These are phyloP conservation scores for Amphibalanus amphitrite DNA, from an alignment of 1,140 invertebrate genomes.

Conservation along the genomic window DNA sequence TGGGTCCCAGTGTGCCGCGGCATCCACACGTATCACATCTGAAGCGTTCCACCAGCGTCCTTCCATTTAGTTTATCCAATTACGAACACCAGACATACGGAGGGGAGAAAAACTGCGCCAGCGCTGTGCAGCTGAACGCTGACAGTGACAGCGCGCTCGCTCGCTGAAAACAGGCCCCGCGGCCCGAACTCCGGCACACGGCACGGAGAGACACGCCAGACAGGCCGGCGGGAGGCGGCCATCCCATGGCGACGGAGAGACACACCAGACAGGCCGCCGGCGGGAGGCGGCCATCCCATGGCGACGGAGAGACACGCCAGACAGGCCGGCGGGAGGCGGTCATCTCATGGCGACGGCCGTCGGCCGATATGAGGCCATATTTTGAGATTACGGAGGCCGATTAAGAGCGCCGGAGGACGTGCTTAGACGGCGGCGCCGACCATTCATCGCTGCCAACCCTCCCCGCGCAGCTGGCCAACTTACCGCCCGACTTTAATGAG, in stretches of 20 bases:
- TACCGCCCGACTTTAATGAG: not conserved
- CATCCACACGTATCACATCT: no score
- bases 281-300: not conserved
- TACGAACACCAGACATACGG: no score
- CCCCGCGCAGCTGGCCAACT: not conserved
- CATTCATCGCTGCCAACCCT: not conserved
- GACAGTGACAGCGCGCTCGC: no score
- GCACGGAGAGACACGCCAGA: not conserved
- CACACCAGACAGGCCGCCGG: not conserved
- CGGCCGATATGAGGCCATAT: not conserved
- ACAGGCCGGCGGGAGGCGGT: not conserved
- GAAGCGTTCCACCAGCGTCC: no score
- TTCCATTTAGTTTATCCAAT: no score
- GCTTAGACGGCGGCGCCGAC: not conserved
- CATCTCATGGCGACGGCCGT: not conserved
- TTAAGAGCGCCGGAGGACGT: not conserved
- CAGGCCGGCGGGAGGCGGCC: not conserved
- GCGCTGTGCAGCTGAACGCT: no score
- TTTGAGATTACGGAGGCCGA: not conserved
- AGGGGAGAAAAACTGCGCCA: no score
- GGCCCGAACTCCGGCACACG: no score
- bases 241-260: not conserved
- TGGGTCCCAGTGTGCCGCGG: no score
- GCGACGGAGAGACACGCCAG: not conserved
- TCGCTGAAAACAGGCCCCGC: no score